Base-by-base conservation (phyloP, 2,113 vertebrate genomes). In the Nesogale talazaci region DNA sequence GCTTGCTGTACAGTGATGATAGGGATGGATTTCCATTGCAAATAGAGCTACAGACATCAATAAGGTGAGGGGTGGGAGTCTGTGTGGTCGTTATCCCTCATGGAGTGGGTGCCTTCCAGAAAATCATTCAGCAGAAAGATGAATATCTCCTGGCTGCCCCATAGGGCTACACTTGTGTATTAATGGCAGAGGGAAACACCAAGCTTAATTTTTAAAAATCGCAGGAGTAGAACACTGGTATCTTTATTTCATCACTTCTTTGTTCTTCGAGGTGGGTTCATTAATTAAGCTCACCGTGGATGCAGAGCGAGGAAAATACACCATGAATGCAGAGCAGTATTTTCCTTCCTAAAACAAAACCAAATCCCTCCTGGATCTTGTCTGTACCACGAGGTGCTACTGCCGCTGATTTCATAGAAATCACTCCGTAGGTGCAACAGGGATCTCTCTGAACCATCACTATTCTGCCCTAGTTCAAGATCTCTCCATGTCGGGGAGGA, bases 21-120 rank as follows among this genome's bases (percentile, higher is more conserved):
- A 94, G 38, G 52, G 67, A 82, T 84, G 59, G 80, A 94, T 95
- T 97, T 97, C 93, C 86, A 95, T 77, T 95, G 92, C 94, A 97
- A 97, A 97, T 80, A 94, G 77, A 88, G 75, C 6, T 1, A 89
- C 92, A 91, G 83, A 83, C 69, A 96, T 95, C 86, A 91, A 57
- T 89, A 94, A 81, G 78, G 80, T 83, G 63, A 61, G 11, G 59
- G 40, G 79, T 83, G 57, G 38, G 77, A 31, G 88, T 76, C 36
- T 93, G 38, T 63, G 16, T 59, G 89, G 85, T 85, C 93, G 72
- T 92, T 82, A 38, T 86, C 70, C 95, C 86, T 94, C 82, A 63
- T 61, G 91, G 91, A 92, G 81, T 74, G 40, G 9, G 69, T 42
- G 36, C 72, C 94, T 96, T 94, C 83, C 76, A 94, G 90, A 95